phyloP scores from a whole-genome alignment of 2,113 vertebrate genomes.

The Miniopterus natalensis region DNA sequence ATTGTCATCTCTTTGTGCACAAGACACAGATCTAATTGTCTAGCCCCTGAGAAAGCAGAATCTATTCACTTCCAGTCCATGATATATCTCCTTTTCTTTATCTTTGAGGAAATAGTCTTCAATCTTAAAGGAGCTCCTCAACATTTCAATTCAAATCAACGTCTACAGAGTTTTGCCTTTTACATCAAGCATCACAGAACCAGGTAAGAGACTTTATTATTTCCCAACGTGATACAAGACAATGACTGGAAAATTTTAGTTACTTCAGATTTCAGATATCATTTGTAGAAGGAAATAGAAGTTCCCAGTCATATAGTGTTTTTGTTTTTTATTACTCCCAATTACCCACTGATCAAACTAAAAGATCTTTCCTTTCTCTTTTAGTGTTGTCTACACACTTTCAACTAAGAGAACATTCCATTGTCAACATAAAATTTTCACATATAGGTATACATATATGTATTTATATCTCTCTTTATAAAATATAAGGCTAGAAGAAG shows the following conservation, averaged over 20 bases:
- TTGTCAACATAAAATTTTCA: not conserved
- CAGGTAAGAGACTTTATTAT: not conserved
- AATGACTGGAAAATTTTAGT: not conserved
- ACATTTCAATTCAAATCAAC: constrained; percentile 8
- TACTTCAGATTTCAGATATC: not conserved
- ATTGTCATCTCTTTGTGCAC: constrained; percentile 13
- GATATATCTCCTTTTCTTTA: constrained; percentile 8
- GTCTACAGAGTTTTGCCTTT: not conserved
- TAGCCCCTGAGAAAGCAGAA: constrained; percentile 28
- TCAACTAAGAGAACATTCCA: not conserved
- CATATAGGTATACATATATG: not conserved
- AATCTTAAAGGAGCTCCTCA: not conserved
- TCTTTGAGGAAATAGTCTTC: constrained; percentile 14
- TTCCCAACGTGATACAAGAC: not conserved
- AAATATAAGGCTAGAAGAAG: not conserved
- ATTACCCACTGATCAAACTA: not conserved
- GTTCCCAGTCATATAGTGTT: not conserved
- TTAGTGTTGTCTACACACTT: not conserved
- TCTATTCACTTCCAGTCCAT: not conserved
- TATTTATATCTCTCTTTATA: not conserved
- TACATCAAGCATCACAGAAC: not conserved
- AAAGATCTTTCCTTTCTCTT: not conserved
- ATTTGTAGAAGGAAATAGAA: not conserved
- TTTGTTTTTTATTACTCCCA: not conserved
- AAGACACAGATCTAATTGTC: constrained; percentile 33